A percentile compares a stretch with the other conserved stretches of the same genome.
Evolutionary conservation across 2,888 invertebrate genomes (phyloP).

Genomic region (Beris morrisii): DNA sequence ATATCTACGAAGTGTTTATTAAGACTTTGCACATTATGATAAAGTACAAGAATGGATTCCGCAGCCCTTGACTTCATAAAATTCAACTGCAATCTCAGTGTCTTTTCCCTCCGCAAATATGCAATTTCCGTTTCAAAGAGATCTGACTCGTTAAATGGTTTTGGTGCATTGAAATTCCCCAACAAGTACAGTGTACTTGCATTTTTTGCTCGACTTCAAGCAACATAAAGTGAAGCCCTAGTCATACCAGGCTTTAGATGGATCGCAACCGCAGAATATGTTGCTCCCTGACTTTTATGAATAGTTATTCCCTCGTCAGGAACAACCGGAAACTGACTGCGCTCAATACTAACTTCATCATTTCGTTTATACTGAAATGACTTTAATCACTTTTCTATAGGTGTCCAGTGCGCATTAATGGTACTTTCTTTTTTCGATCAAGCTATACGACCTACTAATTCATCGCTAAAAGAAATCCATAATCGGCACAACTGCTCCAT

Average conservation of each 20-base stretch:
- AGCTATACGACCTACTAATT: background rate
- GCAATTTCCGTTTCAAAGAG: too few relatives aligned
- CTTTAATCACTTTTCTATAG: background rate
- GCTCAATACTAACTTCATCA: background rate
- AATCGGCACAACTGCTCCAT: background rate
- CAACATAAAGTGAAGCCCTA: conserved; percentile 10
- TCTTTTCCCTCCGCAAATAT: too few relatives aligned
- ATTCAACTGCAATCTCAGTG: too few relatives aligned
- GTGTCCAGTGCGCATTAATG: conserved; percentile 4
- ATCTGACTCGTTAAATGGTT: too few relatives aligned
- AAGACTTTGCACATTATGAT: too few relatives aligned
- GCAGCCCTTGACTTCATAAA: too few relatives aligned
- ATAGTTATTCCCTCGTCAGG: conserved; percentile 40
- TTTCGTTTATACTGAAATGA: background rate
- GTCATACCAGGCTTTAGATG: conserved; percentile 7
- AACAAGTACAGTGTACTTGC: too few relatives aligned
- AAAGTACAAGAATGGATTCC: too few relatives aligned
- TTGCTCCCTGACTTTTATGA: conserved; percentile 41
- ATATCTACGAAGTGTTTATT: too few relatives aligned
- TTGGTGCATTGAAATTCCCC: too few relatives aligned
- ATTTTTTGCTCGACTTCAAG: background rate
- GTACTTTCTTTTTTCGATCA: background rate
- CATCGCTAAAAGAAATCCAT: conserved; percentile 7
- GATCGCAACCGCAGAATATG: background rate
- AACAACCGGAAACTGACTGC: conserved; percentile 39